Evolutionary conservation across 64 coral and sea anemone genomes (phyloP), one percentile per base, ranked within the genome.

Genomic region (Pocillopora damicornis): DNA sequence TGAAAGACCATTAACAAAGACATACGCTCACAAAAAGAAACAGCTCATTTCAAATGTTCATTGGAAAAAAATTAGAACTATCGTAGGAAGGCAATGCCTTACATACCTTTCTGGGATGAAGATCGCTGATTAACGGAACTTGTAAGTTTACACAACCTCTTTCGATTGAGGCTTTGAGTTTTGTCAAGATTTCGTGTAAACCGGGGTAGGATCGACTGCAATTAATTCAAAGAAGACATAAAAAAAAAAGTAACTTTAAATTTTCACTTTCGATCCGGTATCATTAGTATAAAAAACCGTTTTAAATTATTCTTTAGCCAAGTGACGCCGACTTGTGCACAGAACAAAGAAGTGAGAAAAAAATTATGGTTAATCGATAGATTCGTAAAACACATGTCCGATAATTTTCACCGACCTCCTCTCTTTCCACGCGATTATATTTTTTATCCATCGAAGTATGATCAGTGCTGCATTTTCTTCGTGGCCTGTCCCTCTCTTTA

Each of bases 1-100:
- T 66, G 65, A 84, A 84, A 84, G 81, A 84, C 62, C 25, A 11
- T 38, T 45, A 72, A 65, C 64, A 65, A 68, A 72, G 80, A 83
- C 9, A 67, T 67, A 51, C 16, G 80, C 34, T 59, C 26, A 60
- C 51, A 60, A 85, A 57, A 66, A 51, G 22, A 23, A 11, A 85
- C 81, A 42, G 64, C 68, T 30, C 37, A 85, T 73, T n/a, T 35
- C 17, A 51, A 35, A 85, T 72, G 58, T 38, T 85, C 4, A 60
- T 60, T 18, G 8, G 38, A 14, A 57, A 13, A 57, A 57, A 26
- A 23, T 57, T 73, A 72, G 57, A 20, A 15, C 5, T 25, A 20
- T 26, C 26, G 9, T 6, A 30, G 11, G n/a, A 63, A 15, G 72
- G 68, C 30, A 42, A 67, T 25, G 58, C 38, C 63, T 23, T 25